phyloP scores from a whole-genome alignment of 2,888 invertebrate genomes.

The Dolichopus griseipennis region DNA sequence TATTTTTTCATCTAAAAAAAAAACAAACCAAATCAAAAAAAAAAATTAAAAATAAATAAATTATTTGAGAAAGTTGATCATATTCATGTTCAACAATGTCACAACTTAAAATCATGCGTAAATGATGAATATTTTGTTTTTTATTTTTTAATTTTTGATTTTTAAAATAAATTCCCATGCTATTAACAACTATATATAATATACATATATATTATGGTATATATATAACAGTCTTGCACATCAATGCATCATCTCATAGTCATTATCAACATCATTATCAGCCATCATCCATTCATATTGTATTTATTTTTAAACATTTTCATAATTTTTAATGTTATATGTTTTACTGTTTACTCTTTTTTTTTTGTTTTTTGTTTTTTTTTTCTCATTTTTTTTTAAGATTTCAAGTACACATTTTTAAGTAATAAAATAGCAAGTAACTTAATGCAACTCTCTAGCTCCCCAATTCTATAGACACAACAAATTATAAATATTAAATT shows the following conservation, averaged over 20 bases:
- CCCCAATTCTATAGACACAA: no score
- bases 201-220: neutral
- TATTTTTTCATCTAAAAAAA: neutral
- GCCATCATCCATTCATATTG: no score
- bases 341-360: no score
- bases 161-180: neutral
- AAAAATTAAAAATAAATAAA: neutral
- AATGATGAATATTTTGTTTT: neutral
- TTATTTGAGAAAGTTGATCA: slow-evolving; percentile 9
- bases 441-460: no score
- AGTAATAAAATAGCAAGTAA: no score
- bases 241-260: neutral
- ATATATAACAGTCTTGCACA: neutral
- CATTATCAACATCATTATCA: no score
- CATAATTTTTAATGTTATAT: no score
- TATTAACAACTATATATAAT: neutral
- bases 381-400: no score
- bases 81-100: slow-evolving; percentile 10
- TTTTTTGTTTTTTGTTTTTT: no score
- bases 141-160: neutral
- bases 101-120: slow-evolving; percentile 7
- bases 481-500: no score
- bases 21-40: neutral
- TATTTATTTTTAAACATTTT: no score
- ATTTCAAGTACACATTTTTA: no score